These are phyloP conservation scores for Sminthurides aquaticus DNA, from an alignment of 2,888 invertebrate genomes.

Conservation along the genomic window DNA sequence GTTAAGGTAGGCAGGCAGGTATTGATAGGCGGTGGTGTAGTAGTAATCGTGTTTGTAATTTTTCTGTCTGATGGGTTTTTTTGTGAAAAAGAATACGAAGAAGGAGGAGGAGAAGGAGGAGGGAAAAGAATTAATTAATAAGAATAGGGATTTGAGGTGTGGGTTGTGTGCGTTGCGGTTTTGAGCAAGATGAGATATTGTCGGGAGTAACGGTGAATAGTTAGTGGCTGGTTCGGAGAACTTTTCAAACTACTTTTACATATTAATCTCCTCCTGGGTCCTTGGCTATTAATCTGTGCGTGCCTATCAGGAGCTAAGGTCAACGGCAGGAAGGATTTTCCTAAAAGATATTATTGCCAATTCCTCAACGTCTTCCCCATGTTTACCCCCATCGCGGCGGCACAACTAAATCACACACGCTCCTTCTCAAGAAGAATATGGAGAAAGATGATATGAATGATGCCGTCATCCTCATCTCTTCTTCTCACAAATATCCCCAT, in stretches of 20 bases:
- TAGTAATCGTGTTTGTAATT: too few species aligned
- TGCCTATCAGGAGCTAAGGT: not conserved
- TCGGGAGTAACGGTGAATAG: not conserved
- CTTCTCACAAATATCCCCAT: too few species aligned
- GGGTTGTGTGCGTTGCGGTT: not conserved
- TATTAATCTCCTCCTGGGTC: not conserved
- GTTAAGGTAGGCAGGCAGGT: too few species aligned
- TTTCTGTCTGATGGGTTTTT: not conserved
- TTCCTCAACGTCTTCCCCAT: not conserved
- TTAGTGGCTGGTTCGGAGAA: not conserved
- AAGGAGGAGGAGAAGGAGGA: not conserved
- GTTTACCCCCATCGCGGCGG: too few species aligned
- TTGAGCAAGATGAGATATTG: not conserved
- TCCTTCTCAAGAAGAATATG: too few species aligned
- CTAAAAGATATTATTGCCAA: not conserved
- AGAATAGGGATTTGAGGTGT: not conserved
- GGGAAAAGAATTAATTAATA: not conserved
- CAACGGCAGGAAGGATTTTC: slow-evolving; percentile 1
- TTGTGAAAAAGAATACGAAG: not conserved
- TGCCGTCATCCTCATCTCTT: too few species aligned
- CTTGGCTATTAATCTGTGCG: not conserved
- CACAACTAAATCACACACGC: too few species aligned
- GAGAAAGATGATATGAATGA: too few species aligned
- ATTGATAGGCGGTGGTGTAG: too few species aligned
- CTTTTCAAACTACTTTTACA: not conserved